Evolutionary conservation across 2,888 invertebrate genomes (phyloP).

Genomic region (Candidula unifasciata): DNA sequence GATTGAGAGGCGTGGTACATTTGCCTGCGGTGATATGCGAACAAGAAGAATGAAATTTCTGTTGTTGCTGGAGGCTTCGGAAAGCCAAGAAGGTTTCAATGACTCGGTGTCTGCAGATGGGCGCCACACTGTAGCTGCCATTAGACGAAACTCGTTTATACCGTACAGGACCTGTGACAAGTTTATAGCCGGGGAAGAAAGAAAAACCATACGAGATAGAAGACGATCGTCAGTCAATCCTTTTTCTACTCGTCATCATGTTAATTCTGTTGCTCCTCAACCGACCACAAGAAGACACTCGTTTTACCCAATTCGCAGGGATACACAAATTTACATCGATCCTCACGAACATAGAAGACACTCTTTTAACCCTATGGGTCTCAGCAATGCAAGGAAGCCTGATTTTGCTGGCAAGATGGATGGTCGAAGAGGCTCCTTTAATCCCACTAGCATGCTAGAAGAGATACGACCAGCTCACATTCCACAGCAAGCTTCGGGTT

Average conservation of each 20-base stretch:
- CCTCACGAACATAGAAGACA: constrained; percentile 45
- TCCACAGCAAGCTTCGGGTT: constrained; percentile 28
- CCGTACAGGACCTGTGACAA: constrained; percentile 48
- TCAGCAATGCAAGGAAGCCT: constrained; percentile 39
- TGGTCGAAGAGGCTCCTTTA: constrained; percentile 39
- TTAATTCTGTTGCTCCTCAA: background rate
- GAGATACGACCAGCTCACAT: constrained; percentile 18
- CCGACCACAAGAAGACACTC: constrained; percentile 39
- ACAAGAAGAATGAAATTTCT: constrained; percentile 51
- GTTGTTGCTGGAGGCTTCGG: constrained; percentile 45
- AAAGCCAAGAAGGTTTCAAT: constrained; percentile 41
- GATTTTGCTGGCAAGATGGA: constrained; percentile 36
- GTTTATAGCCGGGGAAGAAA: constrained; percentile 48
- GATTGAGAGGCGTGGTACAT: constrained; percentile 45
- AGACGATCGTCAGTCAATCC: constrained; percentile 45
- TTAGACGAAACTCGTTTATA: constrained; percentile 48
- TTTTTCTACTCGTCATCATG: constrained; percentile 12
- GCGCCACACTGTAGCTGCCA: constrained; percentile 36
- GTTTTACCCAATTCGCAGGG: constrained; percentile 47
- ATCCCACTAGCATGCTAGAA: constrained; percentile 19
- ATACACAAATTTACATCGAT: constrained; percentile 40
- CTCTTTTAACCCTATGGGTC: constrained; percentile 45
- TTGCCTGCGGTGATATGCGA: constrained; percentile 50
- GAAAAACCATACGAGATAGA: constrained; percentile 23
- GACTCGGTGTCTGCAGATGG: constrained; percentile 34